Evolutionary conservation across 2,797 vertebrate genomes (phyloP).

Genomic region (Anisognathus igniventris): DNA sequence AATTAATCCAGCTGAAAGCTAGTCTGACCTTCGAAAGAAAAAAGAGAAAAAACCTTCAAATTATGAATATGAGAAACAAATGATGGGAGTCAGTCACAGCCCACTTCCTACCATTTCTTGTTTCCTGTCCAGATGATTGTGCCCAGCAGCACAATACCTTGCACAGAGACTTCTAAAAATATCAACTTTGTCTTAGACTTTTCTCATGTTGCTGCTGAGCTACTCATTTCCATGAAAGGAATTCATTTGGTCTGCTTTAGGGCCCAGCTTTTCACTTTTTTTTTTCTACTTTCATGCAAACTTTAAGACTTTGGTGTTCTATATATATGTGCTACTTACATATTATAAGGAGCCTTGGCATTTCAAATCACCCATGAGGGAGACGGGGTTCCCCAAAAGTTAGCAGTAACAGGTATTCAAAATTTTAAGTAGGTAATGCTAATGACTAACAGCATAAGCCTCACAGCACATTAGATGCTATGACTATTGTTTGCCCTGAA

Average conservation of each 20-base stretch:
- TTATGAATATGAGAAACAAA: not conserved
- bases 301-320: not conserved
- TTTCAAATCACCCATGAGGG: not conserved
- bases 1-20: not conserved
- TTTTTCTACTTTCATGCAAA: not conserved
- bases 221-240: not conserved
- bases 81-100: not conserved
- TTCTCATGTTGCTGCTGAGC: not conserved
- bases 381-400: not conserved
- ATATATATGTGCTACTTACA: not conserved
- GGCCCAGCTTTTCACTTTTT: not conserved
- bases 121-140: not conserved
- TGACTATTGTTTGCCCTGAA: not conserved
- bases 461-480: not conserved
- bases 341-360: not conserved
- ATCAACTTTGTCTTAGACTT: not conserved
- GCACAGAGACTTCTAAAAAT: not conserved
- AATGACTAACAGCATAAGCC: not conserved
- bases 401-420: not conserved
- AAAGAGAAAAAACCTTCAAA: fast-evolving
- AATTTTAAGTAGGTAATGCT: not conserved
- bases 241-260: not conserved
- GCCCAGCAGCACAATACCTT: fast-evolving
- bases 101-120: not conserved
- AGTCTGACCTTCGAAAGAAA: not conserved